A percentile compares a stretch with the other conserved stretches of the same genome.
phyloP scores from a whole-genome alignment of 2,113 vertebrate genomes.

The Sphaerodactylus townsendi region DNA sequence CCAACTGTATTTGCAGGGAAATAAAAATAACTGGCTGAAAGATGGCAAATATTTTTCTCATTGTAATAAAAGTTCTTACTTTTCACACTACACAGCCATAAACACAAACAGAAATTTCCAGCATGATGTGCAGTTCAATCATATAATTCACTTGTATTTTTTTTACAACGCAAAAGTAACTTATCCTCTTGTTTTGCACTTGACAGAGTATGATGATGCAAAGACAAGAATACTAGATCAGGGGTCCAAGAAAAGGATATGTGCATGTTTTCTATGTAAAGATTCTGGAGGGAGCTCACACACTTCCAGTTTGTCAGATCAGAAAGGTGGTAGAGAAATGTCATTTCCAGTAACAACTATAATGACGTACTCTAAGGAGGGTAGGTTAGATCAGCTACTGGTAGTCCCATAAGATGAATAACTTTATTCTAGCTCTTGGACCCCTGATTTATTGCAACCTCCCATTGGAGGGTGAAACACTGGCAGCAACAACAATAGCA shows the following conservation, averaged over 20 bases:
- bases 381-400: conserved; percentile 63
- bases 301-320: conserved; percentile 68
- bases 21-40: conserved; percentile 60
- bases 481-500: conserved; percentile 78
- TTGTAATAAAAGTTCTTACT: conserved; percentile 71
- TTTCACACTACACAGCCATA: conserved; percentile 68
- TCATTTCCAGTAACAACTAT: conserved; percentile 65
- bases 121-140: conserved; percentile 70
- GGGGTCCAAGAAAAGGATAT: conserved; percentile 73
- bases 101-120: conserved; percentile 73
- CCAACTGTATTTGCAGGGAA: conserved; percentile 58
- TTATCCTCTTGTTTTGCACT: conserved; percentile 78
- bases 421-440: conserved; percentile 57
- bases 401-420: conserved; percentile 54
- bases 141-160: conserved; percentile 70
- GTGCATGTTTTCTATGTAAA: conserved; percentile 68
- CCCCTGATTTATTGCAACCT: conserved; percentile 69
- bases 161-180: conserved; percentile 77
- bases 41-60: conserved; percentile 67
- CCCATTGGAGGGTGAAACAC: conserved; percentile 75
- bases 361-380: conserved; percentile 63
- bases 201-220: conserved; percentile 83
- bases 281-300: conserved; percentile 69
- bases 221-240: conserved; percentile 82
- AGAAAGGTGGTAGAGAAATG: conserved; percentile 56